Conservation (phyloP, 1,140 invertebrate genomes). For the Cherax quadricarinatus region DNA sequence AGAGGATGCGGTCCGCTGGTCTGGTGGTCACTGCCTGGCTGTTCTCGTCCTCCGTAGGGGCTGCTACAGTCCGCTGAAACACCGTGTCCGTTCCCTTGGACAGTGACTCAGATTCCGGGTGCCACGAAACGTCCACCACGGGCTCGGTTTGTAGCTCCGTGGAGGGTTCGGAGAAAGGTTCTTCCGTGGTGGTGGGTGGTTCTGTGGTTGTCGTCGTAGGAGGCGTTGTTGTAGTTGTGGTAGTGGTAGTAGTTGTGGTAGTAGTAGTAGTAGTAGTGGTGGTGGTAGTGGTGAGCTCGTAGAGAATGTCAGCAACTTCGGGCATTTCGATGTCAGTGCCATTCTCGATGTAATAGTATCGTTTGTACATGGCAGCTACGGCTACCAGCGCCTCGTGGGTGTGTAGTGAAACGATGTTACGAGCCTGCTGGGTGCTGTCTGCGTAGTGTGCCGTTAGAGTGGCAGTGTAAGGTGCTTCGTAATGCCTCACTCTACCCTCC, state of each 20-base stretch:
- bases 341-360: constrained; percentile 53
- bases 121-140: constrained; percentile 17
- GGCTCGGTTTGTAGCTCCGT: constrained; percentile 27
- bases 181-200: background rate
- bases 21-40: constrained; percentile 37
- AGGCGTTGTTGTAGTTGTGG: constrained; percentile 51
- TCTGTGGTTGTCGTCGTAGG: constrained; percentile 49
- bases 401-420: constrained; percentile 58
- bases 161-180: constrained; percentile 11
- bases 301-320: constrained; percentile 18
- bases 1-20: constrained; percentile 57
- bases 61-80: background rate
- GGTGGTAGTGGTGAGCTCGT: constrained; percentile 67
- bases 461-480: constrained; percentile 67
- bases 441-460: constrained; percentile 50
- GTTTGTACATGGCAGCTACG: constrained; percentile 48
- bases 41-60: background rate
- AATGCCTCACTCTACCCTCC: constrained; percentile 55
- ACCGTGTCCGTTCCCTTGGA: constrained; percentile 62
- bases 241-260: constrained; percentile 61
- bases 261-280: constrained; percentile 66
- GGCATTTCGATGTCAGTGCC: constrained; percentile 41
- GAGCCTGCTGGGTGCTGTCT: constrained; percentile 37
- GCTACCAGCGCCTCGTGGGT: constrained; percentile 58
- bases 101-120: constrained; percentile 50